Evolutionary conservation across 2,113 vertebrate species (phyloP).

Genomic region (Caranx ignobilis): DNA sequence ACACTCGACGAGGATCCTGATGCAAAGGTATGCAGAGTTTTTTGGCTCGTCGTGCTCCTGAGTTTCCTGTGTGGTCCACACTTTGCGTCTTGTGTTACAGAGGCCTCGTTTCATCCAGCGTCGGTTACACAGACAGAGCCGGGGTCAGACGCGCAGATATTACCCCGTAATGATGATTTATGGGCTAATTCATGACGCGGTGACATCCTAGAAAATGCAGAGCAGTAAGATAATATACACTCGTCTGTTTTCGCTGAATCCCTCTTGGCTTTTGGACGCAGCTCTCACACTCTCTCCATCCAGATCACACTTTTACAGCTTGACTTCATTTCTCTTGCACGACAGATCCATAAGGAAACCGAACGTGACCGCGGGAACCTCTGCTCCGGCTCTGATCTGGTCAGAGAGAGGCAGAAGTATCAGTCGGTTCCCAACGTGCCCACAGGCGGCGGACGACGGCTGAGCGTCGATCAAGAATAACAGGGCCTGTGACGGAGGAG

Average conservation of each 20-base stretch:
- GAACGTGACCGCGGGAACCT: constrained; percentile 40
- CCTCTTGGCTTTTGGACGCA: constrained; percentile 24
- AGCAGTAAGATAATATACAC: constrained; percentile 50
- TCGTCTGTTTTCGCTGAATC: constrained; percentile 21
- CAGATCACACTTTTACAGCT: constrained; percentile 28
- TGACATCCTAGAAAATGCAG: constrained; percentile 54
- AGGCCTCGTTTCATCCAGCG: constrained; percentile 26
- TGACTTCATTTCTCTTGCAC: constrained; percentile 18
- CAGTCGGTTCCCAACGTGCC: constrained; percentile 24
- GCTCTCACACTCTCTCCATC: constrained; percentile 5
- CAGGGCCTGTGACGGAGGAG: constrained; percentile 5
- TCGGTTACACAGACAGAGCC: constrained; percentile 27
- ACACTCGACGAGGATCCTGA: constrained; percentile 18
- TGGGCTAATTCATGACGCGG: constrained; percentile 31
- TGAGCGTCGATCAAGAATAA: constrained; percentile 34
- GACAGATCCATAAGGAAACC: constrained; percentile 48
- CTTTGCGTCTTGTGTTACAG: constrained; percentile 43
- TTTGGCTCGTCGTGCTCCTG: constrained; percentile 22
- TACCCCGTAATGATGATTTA: constrained; percentile 62
- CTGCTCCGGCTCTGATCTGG: constrained; percentile 20
- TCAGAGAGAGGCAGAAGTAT: constrained; percentile 28
- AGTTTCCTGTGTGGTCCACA: constrained; percentile 71
- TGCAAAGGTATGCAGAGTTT: constrained; percentile 37
- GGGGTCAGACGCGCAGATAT: constrained; percentile 45
- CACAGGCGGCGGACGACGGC: constrained; percentile 27